Percentiles rank a stretch among this genome's conserved stretches.
Conservation (phyloP, 2,113 vertebrate genomes). For the Thymallus thymallus region DNA sequence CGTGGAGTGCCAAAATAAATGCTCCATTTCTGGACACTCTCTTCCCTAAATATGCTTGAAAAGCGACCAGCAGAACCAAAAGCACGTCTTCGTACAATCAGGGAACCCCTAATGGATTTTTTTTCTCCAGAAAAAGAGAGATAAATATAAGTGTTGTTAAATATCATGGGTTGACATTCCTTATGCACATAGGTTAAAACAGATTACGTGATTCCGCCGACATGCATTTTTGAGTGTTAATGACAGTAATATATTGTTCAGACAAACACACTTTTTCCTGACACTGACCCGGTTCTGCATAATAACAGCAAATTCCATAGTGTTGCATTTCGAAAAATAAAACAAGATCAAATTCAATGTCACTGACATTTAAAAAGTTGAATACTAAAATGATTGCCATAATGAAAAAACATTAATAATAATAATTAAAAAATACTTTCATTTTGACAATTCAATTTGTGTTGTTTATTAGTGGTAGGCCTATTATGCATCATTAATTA, state of each 20-base stretch:
- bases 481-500: background rate
- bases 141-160: background rate
- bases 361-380: too few species aligned
- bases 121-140: background rate
- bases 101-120: conserved; percentile 19
- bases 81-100: conserved; percentile 26
- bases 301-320: too few species aligned
- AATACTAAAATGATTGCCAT: background rate
- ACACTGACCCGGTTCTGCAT: background rate
- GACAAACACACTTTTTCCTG: background rate
- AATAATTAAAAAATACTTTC: background rate
- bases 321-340: too few species aligned
- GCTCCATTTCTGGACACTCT: conserved; percentile 14
- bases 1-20: conserved; percentile 32
- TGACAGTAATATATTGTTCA: background rate
- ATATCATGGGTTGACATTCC: background rate
- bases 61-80: background rate
- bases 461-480: too few species aligned
- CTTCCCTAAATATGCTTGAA: conserved; percentile 25
- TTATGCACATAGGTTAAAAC: background rate
- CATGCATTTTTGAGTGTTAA: background rate
- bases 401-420: background rate
- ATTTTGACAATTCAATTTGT: background rate
- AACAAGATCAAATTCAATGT: too few species aligned
- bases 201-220: too few species aligned